These are phyloP conservation scores for Willowsia nigromaculata DNA, from an alignment of 2,888 invertebrate species.

Conservation along the genomic window DNA sequence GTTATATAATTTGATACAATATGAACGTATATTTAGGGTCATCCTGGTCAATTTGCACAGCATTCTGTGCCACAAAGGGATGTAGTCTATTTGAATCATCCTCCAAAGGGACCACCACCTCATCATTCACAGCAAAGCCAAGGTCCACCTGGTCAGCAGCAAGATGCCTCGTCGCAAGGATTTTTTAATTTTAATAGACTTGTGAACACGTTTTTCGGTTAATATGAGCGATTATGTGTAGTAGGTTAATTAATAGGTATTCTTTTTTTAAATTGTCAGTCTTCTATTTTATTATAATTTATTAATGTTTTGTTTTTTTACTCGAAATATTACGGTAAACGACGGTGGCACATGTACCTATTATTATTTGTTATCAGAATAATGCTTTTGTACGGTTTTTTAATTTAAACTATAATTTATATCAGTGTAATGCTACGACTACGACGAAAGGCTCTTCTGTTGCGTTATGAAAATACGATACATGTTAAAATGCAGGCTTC, in stretches of 20 bases:
- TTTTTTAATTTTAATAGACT: conserved; percentile 74
- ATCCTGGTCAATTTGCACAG: conserved; percentile 58
- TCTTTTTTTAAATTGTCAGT: background rate
- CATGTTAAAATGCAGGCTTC: background rate
- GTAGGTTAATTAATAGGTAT: background rate
- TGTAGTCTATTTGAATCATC: conserved; percentile 56
- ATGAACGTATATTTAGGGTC: conserved; percentile 25
- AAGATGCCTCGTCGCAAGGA: conserved; percentile 48
- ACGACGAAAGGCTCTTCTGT: conserved; percentile 5
- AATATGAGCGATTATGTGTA: background rate
- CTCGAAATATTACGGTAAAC: too few relatives aligned
- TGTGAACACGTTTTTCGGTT: conserved; percentile 71
- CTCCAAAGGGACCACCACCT: background rate
- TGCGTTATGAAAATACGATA: background rate
- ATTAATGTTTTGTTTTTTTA: background rate
- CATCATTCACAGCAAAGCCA: conserved; percentile 7
- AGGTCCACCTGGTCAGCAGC: conserved; percentile 20
- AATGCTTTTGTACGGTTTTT: background rate
- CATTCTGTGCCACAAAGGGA: conserved; percentile 58
- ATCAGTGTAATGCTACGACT: background rate
- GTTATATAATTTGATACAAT: background rate
- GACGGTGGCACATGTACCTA: conserved; percentile 17
- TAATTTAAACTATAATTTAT: background rate
- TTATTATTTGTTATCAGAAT: background rate
- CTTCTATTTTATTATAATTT: background rate